phyloP scores from a whole-genome alignment of 2,113 vertebrate genomes.

The Struthidea cinerea region DNA sequence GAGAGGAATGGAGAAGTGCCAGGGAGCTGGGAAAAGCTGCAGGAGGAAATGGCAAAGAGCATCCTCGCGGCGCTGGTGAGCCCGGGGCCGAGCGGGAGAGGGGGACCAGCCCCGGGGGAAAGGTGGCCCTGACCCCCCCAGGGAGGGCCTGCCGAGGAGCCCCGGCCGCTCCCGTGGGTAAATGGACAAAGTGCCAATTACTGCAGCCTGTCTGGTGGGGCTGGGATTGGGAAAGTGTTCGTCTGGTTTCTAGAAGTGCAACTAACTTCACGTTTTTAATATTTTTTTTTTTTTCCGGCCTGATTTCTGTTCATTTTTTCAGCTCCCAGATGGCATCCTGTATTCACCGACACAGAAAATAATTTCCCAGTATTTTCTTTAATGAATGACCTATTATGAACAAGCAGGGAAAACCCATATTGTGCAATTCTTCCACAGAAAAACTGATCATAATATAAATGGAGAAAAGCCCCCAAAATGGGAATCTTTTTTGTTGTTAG shows the following conservation, averaged over 20 bases:
- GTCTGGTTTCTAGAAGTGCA: not conserved
- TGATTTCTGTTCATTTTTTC: slow-evolving; percentile 50
- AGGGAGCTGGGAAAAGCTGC: not conserved
- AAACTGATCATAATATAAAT: slow-evolving; percentile 37
- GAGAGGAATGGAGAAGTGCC: not conserved
- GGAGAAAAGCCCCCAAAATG: not conserved
- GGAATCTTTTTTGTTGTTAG: not conserved
- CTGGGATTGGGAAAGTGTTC: not conserved
- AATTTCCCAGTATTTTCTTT: slow-evolving; percentile 49
- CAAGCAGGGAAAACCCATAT: slow-evolving; percentile 9
- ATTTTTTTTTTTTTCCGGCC: not conserved
- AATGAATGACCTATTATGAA: slow-evolving; percentile 49
- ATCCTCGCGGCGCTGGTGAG: rapidly evolving
- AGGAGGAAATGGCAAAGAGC: not conserved
- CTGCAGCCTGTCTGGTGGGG: not conserved
- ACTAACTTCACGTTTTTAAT: not conserved
- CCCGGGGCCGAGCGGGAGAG: rapidly evolving
- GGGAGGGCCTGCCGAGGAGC: not conserved
- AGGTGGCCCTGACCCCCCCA: not conserved
- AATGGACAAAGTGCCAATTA: not conserved
- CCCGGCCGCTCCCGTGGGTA: not conserved
- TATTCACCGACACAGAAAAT: slow-evolving; percentile 42
- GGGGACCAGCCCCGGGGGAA: not conserved
- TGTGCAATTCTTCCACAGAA: slow-evolving; percentile 5
- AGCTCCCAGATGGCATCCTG: slow-evolving; percentile 56